phyloP scores from a whole-genome alignment of 2,888 invertebrate species.

The Trissolcus brochymenae region DNA sequence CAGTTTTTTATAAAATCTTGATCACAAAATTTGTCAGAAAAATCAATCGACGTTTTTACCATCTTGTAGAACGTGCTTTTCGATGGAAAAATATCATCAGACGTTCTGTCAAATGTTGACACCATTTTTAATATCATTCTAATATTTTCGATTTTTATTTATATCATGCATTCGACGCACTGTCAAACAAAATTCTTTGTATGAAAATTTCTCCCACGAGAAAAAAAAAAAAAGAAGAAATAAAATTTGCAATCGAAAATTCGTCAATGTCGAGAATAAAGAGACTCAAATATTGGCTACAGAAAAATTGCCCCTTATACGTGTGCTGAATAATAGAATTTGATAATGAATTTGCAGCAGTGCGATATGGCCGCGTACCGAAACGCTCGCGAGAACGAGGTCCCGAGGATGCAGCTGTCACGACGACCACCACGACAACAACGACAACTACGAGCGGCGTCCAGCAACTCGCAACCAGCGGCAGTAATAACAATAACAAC shows the following conservation, averaged over 20 bases:
- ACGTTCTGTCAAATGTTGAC: too few relatives aligned
- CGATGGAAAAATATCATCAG: too few relatives aligned
- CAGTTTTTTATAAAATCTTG: too few relatives aligned
- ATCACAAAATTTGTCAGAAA: too few relatives aligned
- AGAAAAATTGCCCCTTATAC: not conserved
- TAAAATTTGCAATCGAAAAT: slow-evolving; percentile 1
- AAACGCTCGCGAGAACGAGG: slow-evolving; percentile 92
- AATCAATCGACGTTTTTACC: too few relatives aligned
- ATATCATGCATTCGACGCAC: not conserved
- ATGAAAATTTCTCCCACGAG: too few relatives aligned
- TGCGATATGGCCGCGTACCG: slow-evolving; percentile 96
- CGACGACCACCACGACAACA: slow-evolving; percentile 74
- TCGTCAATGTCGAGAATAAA: not conserved
- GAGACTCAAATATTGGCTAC: slow-evolving; percentile 3
- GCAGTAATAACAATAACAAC: slow-evolving; percentile 66
- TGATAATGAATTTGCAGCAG: slow-evolving; percentile 80
- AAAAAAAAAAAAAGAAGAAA: not conserved
- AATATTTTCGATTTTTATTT: too few relatives aligned
- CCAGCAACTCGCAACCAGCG: slow-evolving; percentile 65
- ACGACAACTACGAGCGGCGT: slow-evolving; percentile 65
- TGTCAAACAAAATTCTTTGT: not conserved
- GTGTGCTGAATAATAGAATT: not conserved
- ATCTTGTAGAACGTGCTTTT: too few relatives aligned
- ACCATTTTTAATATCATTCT: too few relatives aligned
- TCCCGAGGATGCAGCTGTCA: slow-evolving; percentile 78